Evolutionary conservation across 2,797 vertebrate genomes (phyloP).

Genomic region (Ctenochaetus hawaiiensis): DNA sequence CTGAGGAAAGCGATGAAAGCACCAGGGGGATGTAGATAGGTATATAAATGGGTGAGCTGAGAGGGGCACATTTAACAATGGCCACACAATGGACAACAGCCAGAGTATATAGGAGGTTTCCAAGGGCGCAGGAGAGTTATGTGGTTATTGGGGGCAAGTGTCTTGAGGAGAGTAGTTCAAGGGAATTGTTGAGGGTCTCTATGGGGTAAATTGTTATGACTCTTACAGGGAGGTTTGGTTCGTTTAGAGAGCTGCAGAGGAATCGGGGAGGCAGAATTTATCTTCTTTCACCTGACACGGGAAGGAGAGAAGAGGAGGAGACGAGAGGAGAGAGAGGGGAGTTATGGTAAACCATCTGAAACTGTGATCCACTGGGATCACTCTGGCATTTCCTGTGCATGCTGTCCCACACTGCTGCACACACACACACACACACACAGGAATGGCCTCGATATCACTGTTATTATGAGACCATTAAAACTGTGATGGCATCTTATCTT

Average conservation of each 20-base stretch:
- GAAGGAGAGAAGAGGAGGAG: conserved; percentile 22
- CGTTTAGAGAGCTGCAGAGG: conserved; percentile 12
- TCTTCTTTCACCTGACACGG: conserved; percentile 14
- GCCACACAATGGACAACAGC: conserved; percentile 47
- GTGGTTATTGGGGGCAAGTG: conserved; percentile 55
- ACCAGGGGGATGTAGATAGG: conserved; percentile 44
- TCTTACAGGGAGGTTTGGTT: conserved; percentile 9
- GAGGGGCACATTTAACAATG: conserved; percentile 43
- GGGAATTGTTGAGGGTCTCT: conserved; percentile 7
- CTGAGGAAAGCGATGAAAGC: conserved; percentile 57
- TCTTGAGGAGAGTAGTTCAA: conserved; percentile 35
- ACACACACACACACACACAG: conserved; percentile 63
- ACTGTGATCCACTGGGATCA: conserved; percentile 73
- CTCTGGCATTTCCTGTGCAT: conserved; percentile 85
- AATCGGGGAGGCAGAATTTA: conserved; percentile 7
- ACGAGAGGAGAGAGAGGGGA: conserved; percentile 24
- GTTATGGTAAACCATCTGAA: conserved; percentile 60
- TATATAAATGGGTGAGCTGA: conserved; percentile 39
- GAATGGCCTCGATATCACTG: conserved; percentile 35
- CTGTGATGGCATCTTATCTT: conserved; percentile 66
- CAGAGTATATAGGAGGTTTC: conserved; percentile 50
- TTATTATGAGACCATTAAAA: conserved; percentile 55
- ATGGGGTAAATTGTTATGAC: conserved; percentile 57
- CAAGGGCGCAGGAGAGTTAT: conserved; percentile 59
- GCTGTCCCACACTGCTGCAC: conserved; percentile 65